Percentiles rank a stretch among this genome's conserved stretches.
Evolutionary conservation across 2,113 vertebrate species (phyloP).

Genomic region (Eolophus roseicapilla): DNA sequence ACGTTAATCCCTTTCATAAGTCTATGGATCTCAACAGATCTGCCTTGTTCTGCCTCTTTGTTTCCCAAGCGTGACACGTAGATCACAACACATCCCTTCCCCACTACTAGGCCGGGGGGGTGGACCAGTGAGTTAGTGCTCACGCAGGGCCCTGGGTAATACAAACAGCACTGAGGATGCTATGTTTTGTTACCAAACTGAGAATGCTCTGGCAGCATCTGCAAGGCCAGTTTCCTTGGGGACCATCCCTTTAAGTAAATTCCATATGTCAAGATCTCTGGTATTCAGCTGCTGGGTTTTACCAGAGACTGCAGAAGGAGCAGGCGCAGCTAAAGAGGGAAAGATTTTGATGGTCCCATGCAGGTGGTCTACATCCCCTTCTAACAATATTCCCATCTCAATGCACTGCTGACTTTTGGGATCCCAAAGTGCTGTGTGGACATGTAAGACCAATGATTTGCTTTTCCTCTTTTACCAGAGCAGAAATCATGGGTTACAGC

Average conservation of each 20-base stretch:
- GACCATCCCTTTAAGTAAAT: not conserved
- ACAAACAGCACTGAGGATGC: rapidly evolving
- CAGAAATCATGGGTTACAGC: not conserved
- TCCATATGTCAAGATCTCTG: not conserved
- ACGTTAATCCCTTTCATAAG: not conserved
- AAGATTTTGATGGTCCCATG: not conserved
- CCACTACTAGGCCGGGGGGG: not conserved
- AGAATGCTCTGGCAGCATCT: not conserved
- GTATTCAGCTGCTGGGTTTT: not conserved
- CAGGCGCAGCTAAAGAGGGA: not conserved
- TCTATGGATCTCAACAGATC: not conserved
- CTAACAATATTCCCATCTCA: not conserved
- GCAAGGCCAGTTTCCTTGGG: not conserved
- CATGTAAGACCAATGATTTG: not conserved
- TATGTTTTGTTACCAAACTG: not conserved
- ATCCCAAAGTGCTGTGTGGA: not conserved
- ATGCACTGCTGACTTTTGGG: not conserved
- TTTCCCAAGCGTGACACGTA: not conserved
- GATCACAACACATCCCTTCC: not conserved
- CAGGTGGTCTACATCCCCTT: not conserved
- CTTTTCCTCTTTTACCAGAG: not conserved
- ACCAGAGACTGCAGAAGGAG: not conserved
- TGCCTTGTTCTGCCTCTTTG: rapidly evolving
- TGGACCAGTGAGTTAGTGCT: not conserved
- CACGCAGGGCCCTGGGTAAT: rapidly evolving